Evolutionary conservation across 2,797 vertebrate species (phyloP).

Genomic region (Poecilia wingei): DNA sequence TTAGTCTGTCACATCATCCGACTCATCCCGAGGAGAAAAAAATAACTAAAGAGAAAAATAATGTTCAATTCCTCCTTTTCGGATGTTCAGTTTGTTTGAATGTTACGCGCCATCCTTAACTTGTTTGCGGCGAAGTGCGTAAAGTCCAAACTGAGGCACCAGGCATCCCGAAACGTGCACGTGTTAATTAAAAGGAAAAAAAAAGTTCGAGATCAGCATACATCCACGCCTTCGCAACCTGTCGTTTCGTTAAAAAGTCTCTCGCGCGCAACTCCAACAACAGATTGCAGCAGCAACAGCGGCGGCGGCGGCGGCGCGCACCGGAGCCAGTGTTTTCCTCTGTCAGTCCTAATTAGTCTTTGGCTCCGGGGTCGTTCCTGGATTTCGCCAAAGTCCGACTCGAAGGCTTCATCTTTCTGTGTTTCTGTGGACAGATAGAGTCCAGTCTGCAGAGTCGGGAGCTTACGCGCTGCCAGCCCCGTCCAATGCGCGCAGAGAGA

Average conservation of each 20-base stretch:
- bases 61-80: conserved; percentile 23
- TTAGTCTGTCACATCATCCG: neutral
- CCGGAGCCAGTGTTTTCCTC: conserved; percentile 1
- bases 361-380: conserved; percentile 35
- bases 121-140: conserved; percentile 46
- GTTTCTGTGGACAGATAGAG: conserved; percentile 31
- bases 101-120: conserved; percentile 52
- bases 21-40: neutral
- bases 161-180: neutral
- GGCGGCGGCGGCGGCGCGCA: conserved; percentile 24
- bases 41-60: neutral
- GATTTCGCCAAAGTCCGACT: conserved; percentile 32
- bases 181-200: no score
- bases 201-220: conserved; percentile 41
- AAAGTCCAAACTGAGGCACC: conserved; percentile 37
- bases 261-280: conserved; percentile 58
- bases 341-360: conserved; percentile 31
- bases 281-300: conserved; percentile 15
- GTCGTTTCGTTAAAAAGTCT: conserved; percentile 25
- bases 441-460: conserved; percentile 37
- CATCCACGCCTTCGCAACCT: conserved; percentile 36
- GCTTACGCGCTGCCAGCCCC: conserved; percentile 44
- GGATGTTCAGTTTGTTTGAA: conserved; percentile 18
- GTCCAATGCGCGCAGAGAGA: conserved; percentile 63
- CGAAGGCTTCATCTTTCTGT: conserved; percentile 31